Evolutionary conservation across 2,888 invertebrate genomes (phyloP).

Genomic region (Beris chalybata): DNA sequence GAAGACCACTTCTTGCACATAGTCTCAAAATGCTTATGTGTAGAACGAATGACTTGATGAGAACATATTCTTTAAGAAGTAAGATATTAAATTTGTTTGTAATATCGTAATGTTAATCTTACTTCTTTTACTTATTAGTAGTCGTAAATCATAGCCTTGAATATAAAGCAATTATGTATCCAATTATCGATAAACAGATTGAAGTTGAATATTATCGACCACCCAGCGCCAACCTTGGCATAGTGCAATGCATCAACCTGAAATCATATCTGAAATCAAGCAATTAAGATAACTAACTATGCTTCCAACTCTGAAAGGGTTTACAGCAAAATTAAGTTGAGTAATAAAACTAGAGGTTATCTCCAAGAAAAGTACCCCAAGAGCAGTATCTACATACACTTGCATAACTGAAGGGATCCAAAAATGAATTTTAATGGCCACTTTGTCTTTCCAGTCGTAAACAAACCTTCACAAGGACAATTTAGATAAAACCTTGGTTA

Average conservation of each 20-base stretch:
- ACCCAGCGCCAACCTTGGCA: no score
- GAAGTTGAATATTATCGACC: no score
- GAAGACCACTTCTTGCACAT: no score
- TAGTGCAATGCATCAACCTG: neutral
- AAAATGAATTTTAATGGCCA: conserved; percentile 40
- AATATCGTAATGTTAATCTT: no score
- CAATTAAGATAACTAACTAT: conserved; percentile 37
- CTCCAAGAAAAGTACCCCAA: conserved; percentile 34
- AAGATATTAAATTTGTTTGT: no score
- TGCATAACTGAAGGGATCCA: conserved; percentile 24
- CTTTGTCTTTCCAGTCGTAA: conserved; percentile 39
- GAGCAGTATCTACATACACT: conserved; percentile 32
- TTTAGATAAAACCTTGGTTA: conserved; percentile 38
- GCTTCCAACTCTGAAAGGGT: conserved; percentile 24
- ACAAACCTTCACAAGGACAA: conserved; percentile 38
- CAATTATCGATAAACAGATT: no score
- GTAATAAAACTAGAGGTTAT: conserved; percentile 35
- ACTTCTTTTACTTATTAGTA: no score
- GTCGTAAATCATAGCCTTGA: no score
- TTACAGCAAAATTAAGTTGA: conserved; percentile 29
- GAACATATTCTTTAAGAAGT: no score
- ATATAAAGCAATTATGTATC: no score
- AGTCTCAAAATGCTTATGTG: no score
- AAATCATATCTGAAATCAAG: conserved; percentile 18
- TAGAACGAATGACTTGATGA: no score